Base-by-base conservation (phyloP, 2,888 invertebrate species). In the Lydus trimaculatus region DNA sequence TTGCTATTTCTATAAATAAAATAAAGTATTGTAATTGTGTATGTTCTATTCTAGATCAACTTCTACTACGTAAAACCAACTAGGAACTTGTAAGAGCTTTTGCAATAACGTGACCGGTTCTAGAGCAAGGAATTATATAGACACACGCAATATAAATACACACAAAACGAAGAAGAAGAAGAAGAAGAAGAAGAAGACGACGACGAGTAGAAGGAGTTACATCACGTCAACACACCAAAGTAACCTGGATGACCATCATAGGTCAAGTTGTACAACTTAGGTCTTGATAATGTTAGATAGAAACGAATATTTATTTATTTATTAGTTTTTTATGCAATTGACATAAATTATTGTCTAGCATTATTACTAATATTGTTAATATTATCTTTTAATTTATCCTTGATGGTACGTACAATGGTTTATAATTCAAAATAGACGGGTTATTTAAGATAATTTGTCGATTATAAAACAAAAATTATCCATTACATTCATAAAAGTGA, bases 211-310 rank as follows among this genome's bases (percentile, higher is more conserved):
- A 43, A 43, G 66, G 66, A 48, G 63, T 73, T 75, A 75, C 75
- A 75, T 75, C 73, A 74, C 69, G 64, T 67, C 69, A 73, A 71
- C 73, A 70, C 74, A 71, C 73, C 75, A 65, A 56, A 67, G 66
- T 68, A 75, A 76, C 75, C 76, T 73, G 74, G 73, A 75, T 74
- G 75, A 69, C 73, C 73, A 75, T 72, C 75, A 70, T 68, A 74
- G 77, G 77, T 77, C 76, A 76, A 73, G 64, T 66, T 70, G 64
- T 65, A 65, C 60, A 65, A 63, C 70, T 70, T 63, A 62, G 64
- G 64, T 67, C 56, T 15, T 56, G 28, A 15, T 28, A 28, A 15
- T 56, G 28, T 28, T 56, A 25, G 28, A 56, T 15, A 56, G 11
- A 56, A 25, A 17, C 20, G 48, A 20, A 11, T 48, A 20, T 20